Conservation (phyloP, 2,797 vertebrate species). For the Peromyscus attwateri region DNA sequence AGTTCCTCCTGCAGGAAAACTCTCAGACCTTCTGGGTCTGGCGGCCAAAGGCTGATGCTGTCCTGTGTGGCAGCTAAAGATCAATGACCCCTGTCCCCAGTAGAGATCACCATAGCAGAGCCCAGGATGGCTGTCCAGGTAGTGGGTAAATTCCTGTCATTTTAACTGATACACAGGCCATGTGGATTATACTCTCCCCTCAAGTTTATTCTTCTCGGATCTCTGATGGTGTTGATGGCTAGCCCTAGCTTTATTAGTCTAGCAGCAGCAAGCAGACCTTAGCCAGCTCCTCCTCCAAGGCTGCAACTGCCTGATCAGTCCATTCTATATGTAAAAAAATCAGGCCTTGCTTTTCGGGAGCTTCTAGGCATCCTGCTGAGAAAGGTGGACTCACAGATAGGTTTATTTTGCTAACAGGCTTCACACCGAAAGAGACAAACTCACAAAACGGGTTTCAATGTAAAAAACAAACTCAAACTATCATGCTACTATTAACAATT, state of each 20-base stretch:
- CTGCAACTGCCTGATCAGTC: neutral
- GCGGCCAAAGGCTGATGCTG: neutral
- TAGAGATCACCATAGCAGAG: neutral
- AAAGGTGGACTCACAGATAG: neutral
- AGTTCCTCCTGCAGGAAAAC: neutral
- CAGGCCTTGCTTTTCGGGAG: neutral
- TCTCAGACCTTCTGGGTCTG: neutral
- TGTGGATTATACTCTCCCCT: neutral
- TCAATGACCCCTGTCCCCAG: neutral
- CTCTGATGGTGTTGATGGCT: neutral
- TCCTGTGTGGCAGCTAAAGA: neutral
- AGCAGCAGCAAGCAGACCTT: neutral
- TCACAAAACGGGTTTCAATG: neutral
- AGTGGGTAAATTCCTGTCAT: neutral
- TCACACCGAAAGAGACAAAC: neutral
- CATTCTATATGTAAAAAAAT: neutral
- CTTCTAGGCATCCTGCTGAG: neutral
- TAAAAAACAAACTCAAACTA: neutral
- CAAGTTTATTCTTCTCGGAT: neutral
- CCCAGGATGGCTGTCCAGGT: neutral
- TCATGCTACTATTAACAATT: neutral
- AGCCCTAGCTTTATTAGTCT: neutral
- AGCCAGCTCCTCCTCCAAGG: neutral
- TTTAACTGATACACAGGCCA: neutral
- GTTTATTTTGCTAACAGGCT: neutral